Evolutionary conservation across 2,888 invertebrate genomes (phyloP).

Genomic region (Girardia tigrina): DNA sequence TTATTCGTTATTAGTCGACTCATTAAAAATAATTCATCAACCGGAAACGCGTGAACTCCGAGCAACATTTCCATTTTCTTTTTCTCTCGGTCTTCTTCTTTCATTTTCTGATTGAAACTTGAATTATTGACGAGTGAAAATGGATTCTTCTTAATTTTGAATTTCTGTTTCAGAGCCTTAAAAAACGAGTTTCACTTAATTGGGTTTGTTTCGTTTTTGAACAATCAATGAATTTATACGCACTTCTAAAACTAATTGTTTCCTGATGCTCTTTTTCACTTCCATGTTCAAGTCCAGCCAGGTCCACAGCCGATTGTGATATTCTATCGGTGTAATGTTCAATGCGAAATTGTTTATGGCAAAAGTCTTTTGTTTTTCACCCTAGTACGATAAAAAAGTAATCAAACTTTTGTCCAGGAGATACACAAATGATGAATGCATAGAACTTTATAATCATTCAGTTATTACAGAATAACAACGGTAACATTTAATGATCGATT

Average conservation of each 20-base stretch:
- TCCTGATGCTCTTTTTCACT: slow-evolving; percentile 59
- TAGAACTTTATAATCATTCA: too few relatives aligned
- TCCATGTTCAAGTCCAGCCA: slow-evolving; percentile 91
- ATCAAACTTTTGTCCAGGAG: too few relatives aligned
- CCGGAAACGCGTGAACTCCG: neutral
- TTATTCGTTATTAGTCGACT: neutral
- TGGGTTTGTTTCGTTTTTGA: neutral
- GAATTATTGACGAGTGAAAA: neutral
- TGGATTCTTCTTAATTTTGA: neutral
- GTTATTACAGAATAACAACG: too few relatives aligned
- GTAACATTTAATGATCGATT: too few relatives aligned
- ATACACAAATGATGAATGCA: too few relatives aligned
- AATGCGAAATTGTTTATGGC: slow-evolving; percentile 84
- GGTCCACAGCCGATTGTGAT: slow-evolving; percentile 98
- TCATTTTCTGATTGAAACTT: neutral
- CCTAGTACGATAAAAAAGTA: slow-evolving; percentile 53
- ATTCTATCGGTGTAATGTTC: slow-evolving; percentile 84
- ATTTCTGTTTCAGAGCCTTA: neutral
- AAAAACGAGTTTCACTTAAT: neutral
- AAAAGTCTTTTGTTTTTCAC: slow-evolving; percentile 92
- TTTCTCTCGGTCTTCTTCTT: slow-evolving; percentile 19
- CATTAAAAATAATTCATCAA: neutral
- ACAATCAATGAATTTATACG: neutral
- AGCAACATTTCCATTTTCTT: slow-evolving; percentile 26
- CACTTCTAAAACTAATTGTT: slow-evolving; percentile 14